phyloP scores from a whole-genome alignment of 1,140 invertebrate genomes.

The Mycetomoellerius zeteki region DNA sequence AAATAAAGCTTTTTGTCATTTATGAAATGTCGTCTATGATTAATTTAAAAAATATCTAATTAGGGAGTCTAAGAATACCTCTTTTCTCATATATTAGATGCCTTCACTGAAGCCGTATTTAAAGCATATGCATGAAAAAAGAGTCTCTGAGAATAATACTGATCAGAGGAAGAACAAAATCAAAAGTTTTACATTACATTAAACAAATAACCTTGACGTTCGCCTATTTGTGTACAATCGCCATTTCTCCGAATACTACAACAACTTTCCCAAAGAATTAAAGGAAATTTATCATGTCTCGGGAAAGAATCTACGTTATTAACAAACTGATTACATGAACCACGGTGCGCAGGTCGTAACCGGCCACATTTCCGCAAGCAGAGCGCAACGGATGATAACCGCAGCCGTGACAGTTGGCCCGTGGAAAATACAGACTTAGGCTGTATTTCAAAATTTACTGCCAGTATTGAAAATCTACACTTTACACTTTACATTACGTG shows the following conservation, averaged over 20 bases:
- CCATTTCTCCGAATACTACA: neutral
- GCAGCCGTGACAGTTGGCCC: conserved; percentile 36
- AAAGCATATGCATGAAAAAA: no score
- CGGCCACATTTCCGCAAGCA: conserved; percentile 26
- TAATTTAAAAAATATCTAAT: no score
- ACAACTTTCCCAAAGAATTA: conserved; percentile 21
- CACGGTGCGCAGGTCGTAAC: neutral
- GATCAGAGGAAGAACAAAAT: no score
- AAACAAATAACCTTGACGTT: neutral
- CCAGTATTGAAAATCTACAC: no score
- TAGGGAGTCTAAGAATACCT: no score
- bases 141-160: no score
- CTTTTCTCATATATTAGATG: no score
- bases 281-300: neutral
- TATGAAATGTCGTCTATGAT: no score
- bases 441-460: no score
- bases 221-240: neutral
- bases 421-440: conserved; percentile 47
- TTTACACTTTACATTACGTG: no score
- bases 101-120: no score
- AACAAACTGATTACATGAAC: conserved; percentile 17
- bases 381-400: conserved; percentile 39
- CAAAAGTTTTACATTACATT: neutral
- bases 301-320: neutral
- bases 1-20: no score